phyloP scores from a whole-genome alignment of 2,797 vertebrate genomes.

The Myripristis jacobus region DNA sequence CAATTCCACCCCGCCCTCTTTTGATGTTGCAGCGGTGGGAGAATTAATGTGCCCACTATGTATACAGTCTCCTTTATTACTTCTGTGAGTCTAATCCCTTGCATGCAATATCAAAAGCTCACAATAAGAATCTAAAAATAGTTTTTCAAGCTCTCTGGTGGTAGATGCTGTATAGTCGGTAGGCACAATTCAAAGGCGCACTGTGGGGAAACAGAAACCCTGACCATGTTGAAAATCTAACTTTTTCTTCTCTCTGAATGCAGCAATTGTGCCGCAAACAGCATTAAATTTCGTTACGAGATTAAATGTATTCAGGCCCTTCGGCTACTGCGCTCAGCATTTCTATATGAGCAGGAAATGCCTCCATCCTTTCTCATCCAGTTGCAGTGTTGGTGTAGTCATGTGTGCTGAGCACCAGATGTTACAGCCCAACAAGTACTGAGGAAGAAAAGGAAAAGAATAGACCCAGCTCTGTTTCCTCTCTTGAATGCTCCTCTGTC shows the following conservation, averaged over 20 bases:
- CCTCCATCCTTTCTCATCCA: conserved; percentile 21
- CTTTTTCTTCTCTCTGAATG: conserved; percentile 22
- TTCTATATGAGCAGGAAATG: conserved; percentile 18
- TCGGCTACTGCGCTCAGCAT: conserved; percentile 20
- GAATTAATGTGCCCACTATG: conserved; percentile 42
- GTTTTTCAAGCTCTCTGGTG: conserved; percentile 15
- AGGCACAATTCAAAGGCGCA: conserved; percentile 26
- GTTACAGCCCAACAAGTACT: conserved; percentile 33
- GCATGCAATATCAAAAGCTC: conserved; percentile 47
- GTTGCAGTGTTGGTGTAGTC: conserved; percentile 10
- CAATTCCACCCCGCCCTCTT: conserved; percentile 19
- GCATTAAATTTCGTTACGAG: conserved; percentile 9
- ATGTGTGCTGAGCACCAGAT: conserved; percentile 43
- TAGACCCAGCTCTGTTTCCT: conserved; percentile 16
- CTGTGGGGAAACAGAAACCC: conserved; percentile 10
- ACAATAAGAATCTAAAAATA: conserved; percentile 48
- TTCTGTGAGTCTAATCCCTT: conserved; percentile 57
- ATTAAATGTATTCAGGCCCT: conserved; percentile 33
- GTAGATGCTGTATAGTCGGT: conserved; percentile 5
- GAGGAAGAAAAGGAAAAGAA: conserved; percentile 21
- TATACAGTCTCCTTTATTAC: conserved; percentile 53
- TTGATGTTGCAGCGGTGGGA: conserved; percentile 31
- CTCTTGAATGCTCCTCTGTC: conserved; percentile 12
- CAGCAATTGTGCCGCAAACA: conserved; percentile 2
- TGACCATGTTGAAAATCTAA: conserved; percentile 11